Evolutionary conservation across 2,888 invertebrate species (phyloP).

Genomic region (Idaea dimidiata): DNA sequence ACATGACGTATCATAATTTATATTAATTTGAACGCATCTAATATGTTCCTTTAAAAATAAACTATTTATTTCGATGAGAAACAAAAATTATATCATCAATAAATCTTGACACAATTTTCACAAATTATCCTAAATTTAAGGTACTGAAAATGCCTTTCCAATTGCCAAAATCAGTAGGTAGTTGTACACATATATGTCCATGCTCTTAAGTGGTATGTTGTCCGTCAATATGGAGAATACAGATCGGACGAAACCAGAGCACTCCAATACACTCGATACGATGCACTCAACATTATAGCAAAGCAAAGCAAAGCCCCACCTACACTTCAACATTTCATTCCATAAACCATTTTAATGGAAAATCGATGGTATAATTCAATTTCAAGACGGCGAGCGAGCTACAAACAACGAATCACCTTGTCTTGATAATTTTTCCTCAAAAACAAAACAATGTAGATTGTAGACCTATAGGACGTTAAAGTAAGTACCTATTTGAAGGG

Average conservation of each 20-base stretch:
- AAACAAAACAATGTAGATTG: conserved; percentile 62
- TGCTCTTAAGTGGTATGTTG: neutral
- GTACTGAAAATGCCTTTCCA: too few relatives aligned
- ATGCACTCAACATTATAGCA: conserved; percentile 35
- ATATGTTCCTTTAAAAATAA: too few relatives aligned
- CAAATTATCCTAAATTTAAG: too few relatives aligned
- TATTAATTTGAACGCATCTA: too few relatives aligned
- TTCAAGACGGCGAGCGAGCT: conserved; percentile 65
- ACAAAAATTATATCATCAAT: too few relatives aligned
- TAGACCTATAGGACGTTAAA: too few relatives aligned
- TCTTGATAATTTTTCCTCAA: conserved; percentile 46
- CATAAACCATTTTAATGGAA: conserved; percentile 80
- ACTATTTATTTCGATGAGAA: too few relatives aligned
- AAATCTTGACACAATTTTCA: too few relatives aligned
- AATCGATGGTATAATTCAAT: conserved; percentile 80
- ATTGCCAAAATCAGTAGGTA: too few relatives aligned
- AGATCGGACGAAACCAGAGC: neutral
- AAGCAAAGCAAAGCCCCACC: conserved; percentile 55
- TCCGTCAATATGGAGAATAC: neutral
- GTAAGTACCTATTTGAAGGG: conserved; percentile 29
- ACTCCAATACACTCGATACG: neutral
- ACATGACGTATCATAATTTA: too few relatives aligned
- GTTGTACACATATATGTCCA: neutral
- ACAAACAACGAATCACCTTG: conserved; percentile 63
- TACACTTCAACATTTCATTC: conserved; percentile 73